phyloP scores from a whole-genome alignment of 2,888 invertebrate genomes.

The Sarcophaga subvicina region DNA sequence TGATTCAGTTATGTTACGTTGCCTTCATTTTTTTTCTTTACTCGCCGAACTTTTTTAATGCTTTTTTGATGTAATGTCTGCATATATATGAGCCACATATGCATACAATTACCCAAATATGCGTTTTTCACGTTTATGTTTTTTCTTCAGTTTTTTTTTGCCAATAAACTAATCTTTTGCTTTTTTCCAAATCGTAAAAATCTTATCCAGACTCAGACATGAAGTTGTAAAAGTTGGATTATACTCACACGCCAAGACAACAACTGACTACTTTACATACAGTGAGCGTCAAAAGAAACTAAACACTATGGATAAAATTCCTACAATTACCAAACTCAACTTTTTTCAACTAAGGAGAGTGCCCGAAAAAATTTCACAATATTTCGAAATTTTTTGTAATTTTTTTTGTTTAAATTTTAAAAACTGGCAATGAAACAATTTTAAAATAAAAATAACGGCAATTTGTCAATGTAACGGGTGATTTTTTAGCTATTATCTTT shows the following conservation, averaged over 20 bases:
- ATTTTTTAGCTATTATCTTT: too few species aligned
- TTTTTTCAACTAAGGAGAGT: too few species aligned
- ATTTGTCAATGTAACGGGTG: too few species aligned
- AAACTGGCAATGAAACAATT: too few species aligned
- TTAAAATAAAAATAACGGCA: too few species aligned
- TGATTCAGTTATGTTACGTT: conserved; percentile 37
- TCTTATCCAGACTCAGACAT: conserved; percentile 21
- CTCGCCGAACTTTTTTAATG: conserved; percentile 23
- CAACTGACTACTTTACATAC: too few species aligned
- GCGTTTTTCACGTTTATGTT: neutral
- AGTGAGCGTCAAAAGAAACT: too few species aligned
- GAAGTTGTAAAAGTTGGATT: conserved; percentile 35
- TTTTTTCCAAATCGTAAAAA: conserved; percentile 1
- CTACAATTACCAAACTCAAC: too few species aligned
- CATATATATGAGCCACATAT: conserved; percentile 25
- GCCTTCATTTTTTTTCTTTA: conserved; percentile 8
- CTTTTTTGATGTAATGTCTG: conserved; percentile 54
- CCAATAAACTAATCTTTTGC: neutral
- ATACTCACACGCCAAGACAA: neutral
- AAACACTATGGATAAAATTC: too few species aligned
- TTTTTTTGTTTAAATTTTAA: too few species aligned
- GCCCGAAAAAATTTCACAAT: too few species aligned
- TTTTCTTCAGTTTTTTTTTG: neutral
- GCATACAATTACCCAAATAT: conserved; percentile 5
- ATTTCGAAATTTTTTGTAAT: too few species aligned